Evolutionary conservation across 2,888 invertebrate genomes (phyloP).

Genomic region (Incurvaria masculella): DNA sequence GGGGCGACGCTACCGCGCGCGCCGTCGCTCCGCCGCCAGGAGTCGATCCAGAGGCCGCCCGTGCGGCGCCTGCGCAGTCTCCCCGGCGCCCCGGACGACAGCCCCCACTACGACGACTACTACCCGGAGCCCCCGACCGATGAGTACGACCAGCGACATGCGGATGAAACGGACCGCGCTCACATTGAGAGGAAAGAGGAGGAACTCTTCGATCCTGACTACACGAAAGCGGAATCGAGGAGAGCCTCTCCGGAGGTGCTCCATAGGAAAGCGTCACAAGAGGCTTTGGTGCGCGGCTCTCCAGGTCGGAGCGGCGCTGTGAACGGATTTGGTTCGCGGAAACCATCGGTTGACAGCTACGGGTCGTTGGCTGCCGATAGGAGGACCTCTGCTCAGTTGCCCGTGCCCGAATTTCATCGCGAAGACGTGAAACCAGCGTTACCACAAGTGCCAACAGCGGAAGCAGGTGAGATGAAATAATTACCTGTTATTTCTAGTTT

Average conservation of each 20-base stretch:
- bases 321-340: slow-evolving; percentile 25
- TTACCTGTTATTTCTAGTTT: no score
- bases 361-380: slow-evolving; percentile 4
- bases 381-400: not conserved
- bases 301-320: slow-evolving; percentile 35
- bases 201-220: not conserved
- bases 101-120: slow-evolving; percentile 47
- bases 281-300: slow-evolving; percentile 25
- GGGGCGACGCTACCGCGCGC: slow-evolving; percentile 35
- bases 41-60: slow-evolving; percentile 49
- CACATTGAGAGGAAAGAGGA: slow-evolving; percentile 32
- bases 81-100: slow-evolving; percentile 49
- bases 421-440: slow-evolving; percentile 53
- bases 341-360: slow-evolving; percentile 47
- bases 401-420: slow-evolving; percentile 40
- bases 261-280: slow-evolving; percentile 19
- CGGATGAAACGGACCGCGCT: slow-evolving; percentile 46
- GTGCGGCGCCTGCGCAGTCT: slow-evolving; percentile 47
- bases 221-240: not conserved
- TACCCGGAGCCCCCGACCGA: slow-evolving; percentile 53
- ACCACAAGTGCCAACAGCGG: slow-evolving; percentile 33
- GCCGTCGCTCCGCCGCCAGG: slow-evolving; percentile 46
- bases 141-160: slow-evolving; percentile 37
- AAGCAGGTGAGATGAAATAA: slow-evolving; percentile 39
- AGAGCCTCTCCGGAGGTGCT: slow-evolving; percentile 24